Percentiles rank a stretch among this genome's conserved stretches.
Conservation (phyloP, 2,113 vertebrate species). For the Lasiurus cinereus region DNA sequence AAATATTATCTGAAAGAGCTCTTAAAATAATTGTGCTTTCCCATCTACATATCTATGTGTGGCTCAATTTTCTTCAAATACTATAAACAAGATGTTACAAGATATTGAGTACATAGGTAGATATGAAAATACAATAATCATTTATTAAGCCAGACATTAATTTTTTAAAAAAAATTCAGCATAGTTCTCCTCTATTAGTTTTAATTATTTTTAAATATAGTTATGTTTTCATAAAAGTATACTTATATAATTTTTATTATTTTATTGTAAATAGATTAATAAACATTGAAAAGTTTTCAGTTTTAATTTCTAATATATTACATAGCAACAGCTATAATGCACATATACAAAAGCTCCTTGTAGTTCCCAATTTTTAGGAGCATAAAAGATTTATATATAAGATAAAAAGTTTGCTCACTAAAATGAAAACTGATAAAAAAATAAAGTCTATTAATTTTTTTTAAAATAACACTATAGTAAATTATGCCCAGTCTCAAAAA, state of each 20-base stretch:
- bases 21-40: not conserved
- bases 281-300: not conserved
- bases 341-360: not conserved
- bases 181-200: not conserved
- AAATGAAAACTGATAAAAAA: not conserved
- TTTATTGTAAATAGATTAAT: conserved; percentile 23
- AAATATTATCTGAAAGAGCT: conserved; percentile 15
- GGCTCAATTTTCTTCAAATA: not conserved
- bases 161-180: not conserved
- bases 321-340: not conserved
- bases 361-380: not conserved
- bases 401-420: not conserved
- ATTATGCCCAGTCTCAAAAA: conserved; percentile 68
- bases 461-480: conserved; percentile 22
- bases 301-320: not conserved
- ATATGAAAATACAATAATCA: not conserved
- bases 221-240: not conserved
- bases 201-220: not conserved
- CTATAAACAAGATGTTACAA: not conserved
- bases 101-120: not conserved
- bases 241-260: not conserved
- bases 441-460: not conserved
- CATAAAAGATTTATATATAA: not conserved
- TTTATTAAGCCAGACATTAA: not conserved
- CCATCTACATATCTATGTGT: not conserved